Evolutionary conservation across 2,113 vertebrate species (phyloP).

Genomic region (Syngnathus floridae): DNA sequence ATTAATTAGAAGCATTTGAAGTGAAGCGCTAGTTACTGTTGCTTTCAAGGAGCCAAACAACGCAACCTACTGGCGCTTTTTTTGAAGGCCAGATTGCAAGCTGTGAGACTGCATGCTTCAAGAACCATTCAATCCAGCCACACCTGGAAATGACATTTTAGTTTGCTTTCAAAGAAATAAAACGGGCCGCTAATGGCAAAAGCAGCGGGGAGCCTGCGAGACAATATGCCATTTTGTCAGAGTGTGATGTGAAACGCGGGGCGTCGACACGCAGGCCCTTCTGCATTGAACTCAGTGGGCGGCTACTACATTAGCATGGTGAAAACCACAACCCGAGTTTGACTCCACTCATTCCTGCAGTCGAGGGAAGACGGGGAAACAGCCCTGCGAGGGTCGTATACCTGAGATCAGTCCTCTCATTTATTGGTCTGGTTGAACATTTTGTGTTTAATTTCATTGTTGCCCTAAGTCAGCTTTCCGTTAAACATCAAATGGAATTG

Average conservation of each 20-base stretch:
- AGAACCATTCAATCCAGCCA: constrained; percentile 18
- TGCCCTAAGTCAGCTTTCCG: no score
- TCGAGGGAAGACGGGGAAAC: neutral
- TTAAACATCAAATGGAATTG: no score
- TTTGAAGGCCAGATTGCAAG: neutral
- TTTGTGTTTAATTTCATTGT: no score
- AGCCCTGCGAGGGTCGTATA: no score
- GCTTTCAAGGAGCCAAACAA: neutral
- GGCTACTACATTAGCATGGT: constrained; percentile 7
- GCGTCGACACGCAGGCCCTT: no score
- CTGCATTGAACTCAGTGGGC: constrained; percentile 23
- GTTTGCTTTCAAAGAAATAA: constrained; percentile 20
- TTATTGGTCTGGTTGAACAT: no score
- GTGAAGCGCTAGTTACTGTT: neutral
- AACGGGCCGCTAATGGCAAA: constrained; percentile 32
- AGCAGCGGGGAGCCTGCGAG: constrained; percentile 35
- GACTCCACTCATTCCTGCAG: neutral
- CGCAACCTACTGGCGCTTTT: constrained; percentile 20
- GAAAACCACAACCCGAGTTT: neutral
- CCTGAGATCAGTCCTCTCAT: no score
- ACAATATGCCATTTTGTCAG: constrained; percentile 20
- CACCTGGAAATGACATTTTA: constrained; percentile 16
- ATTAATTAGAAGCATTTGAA: neutral
- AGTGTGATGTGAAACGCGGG: constrained; percentile 17
- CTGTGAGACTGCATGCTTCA: constrained; percentile 29